A percentile compares a stretch with the other conserved stretches of the same genome.
Conservation (phyloP, 2,113 vertebrate genomes). For the Anthoscopus minutus region DNA sequence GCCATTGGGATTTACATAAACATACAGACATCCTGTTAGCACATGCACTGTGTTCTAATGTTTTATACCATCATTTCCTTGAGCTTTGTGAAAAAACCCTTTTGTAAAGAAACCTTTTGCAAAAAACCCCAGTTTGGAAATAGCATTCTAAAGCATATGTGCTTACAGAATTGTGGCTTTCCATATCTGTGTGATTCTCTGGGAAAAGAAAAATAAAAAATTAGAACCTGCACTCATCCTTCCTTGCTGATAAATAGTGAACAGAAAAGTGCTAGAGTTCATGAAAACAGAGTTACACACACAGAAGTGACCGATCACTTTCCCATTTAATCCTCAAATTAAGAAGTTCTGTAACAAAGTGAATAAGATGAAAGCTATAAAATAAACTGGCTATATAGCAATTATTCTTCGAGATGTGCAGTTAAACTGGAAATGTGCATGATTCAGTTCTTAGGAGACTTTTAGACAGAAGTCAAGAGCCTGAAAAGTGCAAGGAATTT, state of each 20-base stretch:
- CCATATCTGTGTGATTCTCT: not conserved
- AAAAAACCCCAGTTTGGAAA: not conserved
- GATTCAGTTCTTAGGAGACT: not conserved
- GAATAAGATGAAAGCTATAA: not conserved
- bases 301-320: not conserved
- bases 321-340: not conserved
- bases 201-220: not conserved
- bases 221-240: not conserved
- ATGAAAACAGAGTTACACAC: accelerated
- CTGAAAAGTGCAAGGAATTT: not conserved
- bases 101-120: not conserved
- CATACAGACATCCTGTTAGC: not conserved
- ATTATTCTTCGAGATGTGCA: not conserved
- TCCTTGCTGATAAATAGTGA: not conserved
- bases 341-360: not conserved
- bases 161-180: not conserved
- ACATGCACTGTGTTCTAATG: not conserved
- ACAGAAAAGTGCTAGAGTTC: not conserved
- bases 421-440: not conserved
- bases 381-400: not conserved
- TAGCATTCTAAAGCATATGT: not conserved
- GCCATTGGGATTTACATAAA: not conserved
- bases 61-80: not conserved
- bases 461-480: not conserved
- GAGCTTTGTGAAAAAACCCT: not conserved